These are phyloP conservation scores for Lepus townsendii DNA, from an alignment of 2,797 vertebrate genomes.

Conservation along the genomic window DNA sequence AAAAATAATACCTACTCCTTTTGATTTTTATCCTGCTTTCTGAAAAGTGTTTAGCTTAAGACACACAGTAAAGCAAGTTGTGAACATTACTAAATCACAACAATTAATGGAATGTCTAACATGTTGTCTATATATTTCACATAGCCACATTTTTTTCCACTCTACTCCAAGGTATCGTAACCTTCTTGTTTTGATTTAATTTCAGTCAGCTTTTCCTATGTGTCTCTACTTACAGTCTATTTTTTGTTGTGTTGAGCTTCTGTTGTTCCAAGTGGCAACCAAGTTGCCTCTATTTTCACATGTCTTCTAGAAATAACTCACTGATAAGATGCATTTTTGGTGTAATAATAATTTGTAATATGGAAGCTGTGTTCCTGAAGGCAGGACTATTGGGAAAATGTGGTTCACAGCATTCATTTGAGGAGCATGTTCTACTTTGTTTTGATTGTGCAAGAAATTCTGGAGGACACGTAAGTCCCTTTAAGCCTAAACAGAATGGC, in stretches of 20 bases:
- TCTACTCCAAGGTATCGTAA: too few relatives aligned
- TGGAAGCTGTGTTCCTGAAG: neutral
- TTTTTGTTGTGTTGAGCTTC: neutral
- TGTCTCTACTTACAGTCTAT: neutral
- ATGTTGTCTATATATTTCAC: neutral
- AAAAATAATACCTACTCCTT: constrained; percentile 31
- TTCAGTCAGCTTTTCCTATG: neutral
- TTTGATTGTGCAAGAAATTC: neutral
- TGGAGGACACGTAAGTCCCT: neutral
- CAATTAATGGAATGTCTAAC: neutral
- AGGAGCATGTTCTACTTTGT: neutral
- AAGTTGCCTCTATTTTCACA: neutral
- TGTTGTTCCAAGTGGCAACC: neutral
- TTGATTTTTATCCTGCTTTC: neutral
- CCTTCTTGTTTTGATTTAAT: neutral
- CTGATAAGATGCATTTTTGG: neutral
- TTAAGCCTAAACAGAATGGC: neutral
- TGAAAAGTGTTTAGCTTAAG: neutral
- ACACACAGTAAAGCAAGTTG: neutral
- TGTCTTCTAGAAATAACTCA: neutral
- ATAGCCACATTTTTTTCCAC: neutral
- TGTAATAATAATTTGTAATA: neutral
- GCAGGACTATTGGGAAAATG: neutral
- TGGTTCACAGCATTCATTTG: neutral
- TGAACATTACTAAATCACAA: neutral